Evolutionary conservation across 2,888 invertebrate genomes (phyloP), one percentile per base, ranked within the genome.

Genomic region (Brachylomia viminalis): DNA sequence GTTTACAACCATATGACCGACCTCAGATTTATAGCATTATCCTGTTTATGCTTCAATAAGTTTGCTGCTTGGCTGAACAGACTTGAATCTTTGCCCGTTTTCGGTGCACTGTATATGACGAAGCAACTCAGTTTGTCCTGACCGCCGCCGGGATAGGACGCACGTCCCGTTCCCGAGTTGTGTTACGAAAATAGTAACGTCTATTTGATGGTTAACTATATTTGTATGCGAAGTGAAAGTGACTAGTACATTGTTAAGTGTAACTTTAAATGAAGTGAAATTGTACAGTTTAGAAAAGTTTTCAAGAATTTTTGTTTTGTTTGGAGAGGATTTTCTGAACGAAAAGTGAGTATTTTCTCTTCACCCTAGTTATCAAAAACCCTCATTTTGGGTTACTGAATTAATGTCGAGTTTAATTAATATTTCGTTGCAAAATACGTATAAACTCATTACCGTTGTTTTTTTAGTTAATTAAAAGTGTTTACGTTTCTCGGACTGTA

Each of bases 151-250:
- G 88, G 90, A 89, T 75, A 75, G 91, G 92, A 87, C 91, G 94
- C 80, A 90, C 85, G 91, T 79, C 83, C 84, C 83, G 66, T 82
- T 82, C 71, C 42, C 77, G 85, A 90, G 87, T 90, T 88, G 85
- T 87, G 85, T 89, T 92, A 93, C 95, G 94, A 94, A 93, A 94
- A 94, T 94, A 94, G 92, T 93, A 92, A 87, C 90, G 90, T 90
- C 83, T 83, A 84, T 86, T 85, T 79, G 70, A 85, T 74, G 83
- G 69, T 77, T 86, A 77, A 84, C 79, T 84, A 79, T 85, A 86
- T 82, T 86, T 82, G 85, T 86, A 83, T 86, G 76, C 72, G 54
- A 81, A 82, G 89, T 89, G 89, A 86, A 83, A 85, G 88, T 87
- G 84, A 82, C 84, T 84, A 65, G 83, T 81, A 87, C 80, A 79